Evolutionary conservation across 2,113 vertebrate genomes (phyloP).

Genomic region (Heterotilapia buettikoferi): DNA sequence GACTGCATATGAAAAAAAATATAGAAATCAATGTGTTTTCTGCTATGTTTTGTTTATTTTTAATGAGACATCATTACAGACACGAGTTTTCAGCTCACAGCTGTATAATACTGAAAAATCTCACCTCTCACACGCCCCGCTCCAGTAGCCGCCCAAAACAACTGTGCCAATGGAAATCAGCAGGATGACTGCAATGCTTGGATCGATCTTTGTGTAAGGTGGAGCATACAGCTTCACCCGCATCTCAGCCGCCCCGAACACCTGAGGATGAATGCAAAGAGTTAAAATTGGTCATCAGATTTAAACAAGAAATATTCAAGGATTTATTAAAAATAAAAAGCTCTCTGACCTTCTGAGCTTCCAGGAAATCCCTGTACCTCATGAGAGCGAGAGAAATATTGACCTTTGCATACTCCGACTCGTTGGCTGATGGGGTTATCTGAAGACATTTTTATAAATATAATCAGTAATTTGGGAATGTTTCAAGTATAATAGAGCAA

Average conservation of each 20-base stretch:
- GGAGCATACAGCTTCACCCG: constrained; percentile 81
- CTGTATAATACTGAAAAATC: not conserved
- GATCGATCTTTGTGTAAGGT: constrained; percentile 71
- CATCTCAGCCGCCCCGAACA: constrained; percentile 69
- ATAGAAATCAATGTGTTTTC: not conserved
- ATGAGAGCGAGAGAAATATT: constrained; percentile 83
- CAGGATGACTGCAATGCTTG: constrained; percentile 85
- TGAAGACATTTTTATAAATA: constrained; percentile 46
- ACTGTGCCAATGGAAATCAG: constrained; percentile 85
- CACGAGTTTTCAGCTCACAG: not conserved
- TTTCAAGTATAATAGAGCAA: not conserved
- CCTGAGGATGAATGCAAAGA: constrained; percentile 57
- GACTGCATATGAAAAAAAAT: not conserved
- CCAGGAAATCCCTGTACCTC: constrained; percentile 76
- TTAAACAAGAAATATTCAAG: not conserved
- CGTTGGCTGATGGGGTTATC: constrained; percentile 75
- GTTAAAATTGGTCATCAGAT: not conserved
- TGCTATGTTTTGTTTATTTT: not conserved
- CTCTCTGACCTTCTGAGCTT: constrained; percentile 77
- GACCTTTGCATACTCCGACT: constrained; percentile 73
- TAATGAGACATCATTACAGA: not conserved
- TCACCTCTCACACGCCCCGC: constrained; percentile 80
- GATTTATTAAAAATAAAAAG: not conserved
- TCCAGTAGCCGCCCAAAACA: constrained; percentile 89
- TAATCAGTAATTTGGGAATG: not conserved